Conservation (phyloP, 2,888 invertebrate species). For the Pogonocherus hispidulus region DNA sequence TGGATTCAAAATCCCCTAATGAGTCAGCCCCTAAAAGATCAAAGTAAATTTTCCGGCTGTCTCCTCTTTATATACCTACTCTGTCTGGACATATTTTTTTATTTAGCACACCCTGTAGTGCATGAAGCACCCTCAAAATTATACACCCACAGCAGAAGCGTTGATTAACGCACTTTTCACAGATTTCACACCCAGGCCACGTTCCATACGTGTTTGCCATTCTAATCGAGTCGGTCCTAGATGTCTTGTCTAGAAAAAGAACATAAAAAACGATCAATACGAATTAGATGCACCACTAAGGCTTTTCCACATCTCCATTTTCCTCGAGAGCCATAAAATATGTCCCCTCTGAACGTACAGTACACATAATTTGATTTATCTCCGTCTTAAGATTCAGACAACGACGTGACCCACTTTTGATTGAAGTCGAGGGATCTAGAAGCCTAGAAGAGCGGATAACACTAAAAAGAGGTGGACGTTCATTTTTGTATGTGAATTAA, state of each 20-base stretch:
- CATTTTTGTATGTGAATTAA: too few relatives aligned
- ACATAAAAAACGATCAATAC: background rate
- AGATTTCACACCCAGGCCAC: background rate
- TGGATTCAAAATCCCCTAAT: too few relatives aligned
- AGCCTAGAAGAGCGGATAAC: background rate
- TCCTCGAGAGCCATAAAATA: background rate
- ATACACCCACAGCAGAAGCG: background rate
- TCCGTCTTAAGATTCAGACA: background rate
- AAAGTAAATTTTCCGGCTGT: too few relatives aligned
- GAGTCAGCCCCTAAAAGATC: too few relatives aligned
- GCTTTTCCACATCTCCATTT: background rate
- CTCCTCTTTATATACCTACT: too few relatives aligned
- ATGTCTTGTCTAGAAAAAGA: background rate
- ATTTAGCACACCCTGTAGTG: too few relatives aligned
- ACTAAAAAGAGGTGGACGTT: background rate
- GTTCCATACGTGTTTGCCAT: background rate
- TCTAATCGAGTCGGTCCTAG: background rate
- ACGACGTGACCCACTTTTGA: background rate
- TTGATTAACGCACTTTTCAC: background rate
- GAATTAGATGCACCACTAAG: background rate
- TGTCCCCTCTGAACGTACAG: background rate
- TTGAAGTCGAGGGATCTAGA: too few relatives aligned
- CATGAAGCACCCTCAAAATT: too few relatives aligned
- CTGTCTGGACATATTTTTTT: too few relatives aligned
- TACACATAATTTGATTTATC: constrained; percentile 20